These are phyloP conservation scores for Anseranas semipalmata DNA, from an alignment of 2,113 vertebrate genomes.

Conservation along the genomic window DNA sequence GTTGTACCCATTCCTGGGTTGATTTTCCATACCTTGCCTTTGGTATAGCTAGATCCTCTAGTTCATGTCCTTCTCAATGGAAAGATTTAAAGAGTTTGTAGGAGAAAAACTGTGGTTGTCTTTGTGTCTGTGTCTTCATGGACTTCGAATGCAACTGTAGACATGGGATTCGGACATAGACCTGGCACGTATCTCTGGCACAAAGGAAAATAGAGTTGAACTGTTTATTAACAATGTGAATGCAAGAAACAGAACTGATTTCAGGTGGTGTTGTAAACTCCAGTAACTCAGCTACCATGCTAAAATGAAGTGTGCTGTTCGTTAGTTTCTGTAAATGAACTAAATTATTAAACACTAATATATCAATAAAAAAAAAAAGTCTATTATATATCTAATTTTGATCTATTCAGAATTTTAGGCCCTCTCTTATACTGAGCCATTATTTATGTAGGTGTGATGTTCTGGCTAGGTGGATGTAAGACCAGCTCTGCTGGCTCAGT, in stretches of 20 bases:
- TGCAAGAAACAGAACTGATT: not conserved
- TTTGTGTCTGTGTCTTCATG: not conserved
- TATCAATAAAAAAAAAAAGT: not conserved
- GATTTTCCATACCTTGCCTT: not conserved
- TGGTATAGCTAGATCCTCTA: not conserved
- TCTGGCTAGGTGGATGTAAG: not conserved
- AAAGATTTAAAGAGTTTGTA: not conserved
- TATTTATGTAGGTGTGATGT: not conserved
- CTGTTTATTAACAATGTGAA: not conserved
- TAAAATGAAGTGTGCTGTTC: not conserved
- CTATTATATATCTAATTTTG: not conserved
- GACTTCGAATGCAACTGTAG: not conserved
- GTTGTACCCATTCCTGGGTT: not conserved
- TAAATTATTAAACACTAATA: not conserved
- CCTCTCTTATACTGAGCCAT: not conserved
- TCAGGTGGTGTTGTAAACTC: not conserved
- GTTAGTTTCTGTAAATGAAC: not conserved
- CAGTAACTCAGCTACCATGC: not conserved
- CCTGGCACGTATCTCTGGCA: not conserved
- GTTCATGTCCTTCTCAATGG: fast-evolving
- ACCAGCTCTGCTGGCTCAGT: not conserved
- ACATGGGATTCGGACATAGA: not conserved
- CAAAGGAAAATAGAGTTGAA: not conserved
- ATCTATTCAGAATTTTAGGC: not conserved
- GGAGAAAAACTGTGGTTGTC: not conserved